A percentile compares a stretch with the other conserved stretches of the same genome.
phyloP scores from a whole-genome alignment of 2,797 vertebrate species.

The Cygnus olor region DNA sequence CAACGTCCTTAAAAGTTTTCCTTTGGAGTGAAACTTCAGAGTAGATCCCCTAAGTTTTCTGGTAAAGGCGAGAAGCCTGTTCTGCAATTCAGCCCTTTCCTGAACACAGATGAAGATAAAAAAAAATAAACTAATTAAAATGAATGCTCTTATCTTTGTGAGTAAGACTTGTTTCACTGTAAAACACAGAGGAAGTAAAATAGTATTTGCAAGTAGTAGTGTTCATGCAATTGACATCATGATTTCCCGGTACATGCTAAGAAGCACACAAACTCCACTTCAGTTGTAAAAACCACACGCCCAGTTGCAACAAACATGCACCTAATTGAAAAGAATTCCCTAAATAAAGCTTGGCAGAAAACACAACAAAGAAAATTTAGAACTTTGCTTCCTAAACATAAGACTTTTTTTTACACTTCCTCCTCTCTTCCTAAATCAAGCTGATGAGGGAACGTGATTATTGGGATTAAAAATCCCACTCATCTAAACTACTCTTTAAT shows the following conservation, averaged over 20 bases:
- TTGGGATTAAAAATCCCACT: not conserved
- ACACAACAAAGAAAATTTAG: not conserved
- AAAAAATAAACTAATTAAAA: not conserved
- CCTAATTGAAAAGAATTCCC: not conserved
- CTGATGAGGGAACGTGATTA: not conserved
- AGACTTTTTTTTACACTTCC: not conserved
- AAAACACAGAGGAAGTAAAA: not conserved
- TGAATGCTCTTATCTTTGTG: not conserved
- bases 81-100: not conserved
- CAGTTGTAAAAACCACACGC: not conserved
- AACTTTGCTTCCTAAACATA: not conserved
- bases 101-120: not conserved
- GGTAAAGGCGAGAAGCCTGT: not conserved
- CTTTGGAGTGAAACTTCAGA: not conserved
- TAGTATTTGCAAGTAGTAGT: not conserved
- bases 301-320: not conserved
- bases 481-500: not conserved
- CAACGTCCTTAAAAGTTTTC: not conserved
- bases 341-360: not conserved
- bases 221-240: not conserved
- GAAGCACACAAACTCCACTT: not conserved
- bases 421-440: not conserved
- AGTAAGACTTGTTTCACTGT: not conserved
- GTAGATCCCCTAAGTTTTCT: not conserved
- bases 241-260: not conserved